Base-by-base conservation (phyloP, 1,140 invertebrate genomes). In the Hypsibius dujardini region DNA sequence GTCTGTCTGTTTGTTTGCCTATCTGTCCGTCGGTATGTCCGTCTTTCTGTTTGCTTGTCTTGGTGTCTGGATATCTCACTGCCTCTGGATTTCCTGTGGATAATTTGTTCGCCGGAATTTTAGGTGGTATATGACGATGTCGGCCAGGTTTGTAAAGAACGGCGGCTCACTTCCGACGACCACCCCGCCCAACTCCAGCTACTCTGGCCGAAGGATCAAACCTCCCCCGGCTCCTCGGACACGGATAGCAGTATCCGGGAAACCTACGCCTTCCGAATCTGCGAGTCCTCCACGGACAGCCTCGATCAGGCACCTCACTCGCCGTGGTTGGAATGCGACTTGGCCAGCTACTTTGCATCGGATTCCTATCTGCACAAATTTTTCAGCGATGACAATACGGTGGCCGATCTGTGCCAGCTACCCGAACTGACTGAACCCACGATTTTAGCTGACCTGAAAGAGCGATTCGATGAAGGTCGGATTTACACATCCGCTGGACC, bases 401-500 rank as follows among this genome's bases (percentile, higher is more conserved):
- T 94, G 81, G 89, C 92, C 2, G 93, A 97, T 80, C 82, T 97
- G 71, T 95, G 92, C 79, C 91, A 94, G 80, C 82, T 96, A 74
- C 92, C 92, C 1, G 91, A 95, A 81, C 82, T 97, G 70, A 95
- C 94, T 76, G 92, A 95, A 79, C 86, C 88, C 80, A 95, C 92
- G 0, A 81, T 96, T 60, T 80, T 97, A 60, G 90, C 94, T 75
- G 96, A 95, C 82, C 82, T 95, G 59, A 84, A 87, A 75, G 88
- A 88, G 46, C 84, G 92, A 75, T 96, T 95, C 81, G 85, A 86
- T 42, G 89, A 87, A 75, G 89, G 90, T 71, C 90, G 94, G 79
- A 95, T 96, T 76, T 97, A 96, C 79, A 95, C 92, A 1, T 96
- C 95, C 77, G 92, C 95, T 71, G 92, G 92, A 45, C 77, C 77